Conservation (phyloP, 2,888 invertebrate genomes). For the Stegophylla sp. region DNA sequence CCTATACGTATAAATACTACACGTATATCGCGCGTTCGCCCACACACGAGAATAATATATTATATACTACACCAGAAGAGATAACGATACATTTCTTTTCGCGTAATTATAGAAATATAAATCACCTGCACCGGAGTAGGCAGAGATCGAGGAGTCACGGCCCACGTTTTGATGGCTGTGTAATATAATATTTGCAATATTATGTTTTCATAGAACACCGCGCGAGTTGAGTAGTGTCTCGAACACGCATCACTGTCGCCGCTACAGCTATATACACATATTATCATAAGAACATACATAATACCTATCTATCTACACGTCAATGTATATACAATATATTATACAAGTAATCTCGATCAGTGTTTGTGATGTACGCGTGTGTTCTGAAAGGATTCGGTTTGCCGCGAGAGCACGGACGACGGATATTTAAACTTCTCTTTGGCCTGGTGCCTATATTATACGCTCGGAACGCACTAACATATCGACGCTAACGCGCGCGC, state of each 20-base stretch:
- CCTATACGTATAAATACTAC: no score
- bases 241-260: conserved; percentile 24
- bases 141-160: not conserved
- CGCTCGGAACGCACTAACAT: not conserved
- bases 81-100: not conserved
- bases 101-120: not conserved
- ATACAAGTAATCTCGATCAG: not conserved
- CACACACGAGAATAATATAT: no score
- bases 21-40: no score
- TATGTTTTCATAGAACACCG: not conserved
- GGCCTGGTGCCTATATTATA: conserved; percentile 19
- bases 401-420: not conserved
- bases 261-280: not conserved
- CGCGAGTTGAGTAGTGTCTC: not conserved
- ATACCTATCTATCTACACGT: not conserved
- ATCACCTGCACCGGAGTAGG: not conserved
- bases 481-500: not conserved
- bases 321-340: not conserved
- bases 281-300: not conserved
- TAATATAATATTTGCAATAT: not conserved
- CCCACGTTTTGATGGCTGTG: no score
- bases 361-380: conserved; percentile 20
- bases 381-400: conserved; percentile 25
- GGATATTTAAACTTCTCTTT: conserved; percentile 44
- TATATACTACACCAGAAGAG: no score